Evolutionary conservation across 2,888 invertebrate species (phyloP).

Genomic region (Aleiodes testaceus): DNA sequence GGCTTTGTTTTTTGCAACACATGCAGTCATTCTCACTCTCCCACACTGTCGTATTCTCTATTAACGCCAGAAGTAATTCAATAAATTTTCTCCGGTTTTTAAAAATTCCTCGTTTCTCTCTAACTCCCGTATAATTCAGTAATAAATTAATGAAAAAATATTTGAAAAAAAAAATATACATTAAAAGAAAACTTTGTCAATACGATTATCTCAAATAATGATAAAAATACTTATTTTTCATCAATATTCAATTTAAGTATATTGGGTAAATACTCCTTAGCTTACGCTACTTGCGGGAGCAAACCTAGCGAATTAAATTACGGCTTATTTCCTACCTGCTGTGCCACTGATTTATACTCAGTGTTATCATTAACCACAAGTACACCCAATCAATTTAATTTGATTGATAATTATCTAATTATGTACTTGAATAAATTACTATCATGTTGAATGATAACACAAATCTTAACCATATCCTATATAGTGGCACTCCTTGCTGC

Average conservation of each 20-base stretch:
- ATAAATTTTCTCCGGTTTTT: constrained; percentile 2
- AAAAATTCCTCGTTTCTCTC: neutral
- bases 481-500: constrained; percentile 70
- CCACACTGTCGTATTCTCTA: constrained; percentile 64
- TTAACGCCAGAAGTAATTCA: constrained; percentile 28
- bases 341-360: constrained; percentile 56
- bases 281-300: constrained; percentile 71
- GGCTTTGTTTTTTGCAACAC: constrained; percentile 71
- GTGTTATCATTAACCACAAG: constrained; percentile 29
- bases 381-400: constrained; percentile 22
- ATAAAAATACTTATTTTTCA: constrained; percentile 1
- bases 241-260: neutral
- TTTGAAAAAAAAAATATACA: neutral
- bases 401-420: neutral
- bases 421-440: neutral
- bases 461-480: constrained; percentile 14
- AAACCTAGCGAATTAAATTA: constrained; percentile 60
- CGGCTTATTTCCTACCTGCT: constrained; percentile 64
- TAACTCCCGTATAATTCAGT: neutral
- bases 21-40: constrained; percentile 74
- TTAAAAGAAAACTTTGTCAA: neutral
- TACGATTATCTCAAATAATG: neutral
- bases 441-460: constrained; percentile 15
- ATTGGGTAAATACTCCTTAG: constrained; percentile 50
- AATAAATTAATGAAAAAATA: neutral